Conservation (phyloP, 2,797 vertebrate species). For the Macrochelys suwanniensis region DNA sequence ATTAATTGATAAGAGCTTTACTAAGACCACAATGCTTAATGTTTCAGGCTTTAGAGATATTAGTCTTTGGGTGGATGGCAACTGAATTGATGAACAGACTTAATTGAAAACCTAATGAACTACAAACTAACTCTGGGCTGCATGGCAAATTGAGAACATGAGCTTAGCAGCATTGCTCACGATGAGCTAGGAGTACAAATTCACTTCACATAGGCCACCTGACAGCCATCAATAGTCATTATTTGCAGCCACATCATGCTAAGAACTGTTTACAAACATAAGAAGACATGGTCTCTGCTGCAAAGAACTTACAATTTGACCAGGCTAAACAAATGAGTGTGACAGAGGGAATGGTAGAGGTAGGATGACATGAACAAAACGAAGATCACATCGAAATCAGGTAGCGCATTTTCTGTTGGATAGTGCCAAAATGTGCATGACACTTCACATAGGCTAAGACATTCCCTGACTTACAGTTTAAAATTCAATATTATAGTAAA, state of each 20-base stretch:
- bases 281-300: neutral
- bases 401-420: neutral
- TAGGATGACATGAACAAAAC: neutral
- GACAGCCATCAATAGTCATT: neutral
- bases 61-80: neutral
- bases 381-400: neutral
- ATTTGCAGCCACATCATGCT: neutral
- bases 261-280: neutral
- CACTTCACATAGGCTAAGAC: neutral
- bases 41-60: neutral
- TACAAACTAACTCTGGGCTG: neutral
- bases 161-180: neutral
- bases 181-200: neutral
- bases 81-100: neutral
- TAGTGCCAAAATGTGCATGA: neutral
- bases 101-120: neutral
- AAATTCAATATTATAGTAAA: neutral
- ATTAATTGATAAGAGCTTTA: neutral
- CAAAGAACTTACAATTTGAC: conserved; percentile 22
- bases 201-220: neutral
- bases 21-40: neutral
- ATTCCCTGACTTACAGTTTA: neutral
- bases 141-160: neutral
- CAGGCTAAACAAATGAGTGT: neutral
- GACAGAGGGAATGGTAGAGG: neutral